phyloP scores from a whole-genome alignment of 2,888 invertebrate species.

The Steinernema scapterisci region DNA sequence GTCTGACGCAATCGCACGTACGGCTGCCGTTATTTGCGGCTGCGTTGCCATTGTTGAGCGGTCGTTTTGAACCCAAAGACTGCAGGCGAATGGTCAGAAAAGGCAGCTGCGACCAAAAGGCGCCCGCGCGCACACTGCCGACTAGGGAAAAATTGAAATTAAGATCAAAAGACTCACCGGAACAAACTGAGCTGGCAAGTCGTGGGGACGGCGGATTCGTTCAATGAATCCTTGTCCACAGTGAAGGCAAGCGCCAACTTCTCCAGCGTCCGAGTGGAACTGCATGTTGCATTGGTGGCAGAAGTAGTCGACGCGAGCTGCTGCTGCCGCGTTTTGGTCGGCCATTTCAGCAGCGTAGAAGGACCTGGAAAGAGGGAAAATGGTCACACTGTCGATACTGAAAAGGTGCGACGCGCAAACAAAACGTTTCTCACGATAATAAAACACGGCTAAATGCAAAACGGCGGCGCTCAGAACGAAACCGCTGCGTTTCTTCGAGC shows the following conservation, averaged over 20 bases:
- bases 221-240: slow-evolving; percentile 22
- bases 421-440: not conserved
- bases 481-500: too few relatives aligned
- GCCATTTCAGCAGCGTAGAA: not conserved
- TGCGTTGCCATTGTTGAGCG: too few relatives aligned
- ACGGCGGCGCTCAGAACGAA: too few relatives aligned
- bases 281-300: slow-evolving; percentile 6
- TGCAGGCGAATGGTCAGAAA: too few relatives aligned
- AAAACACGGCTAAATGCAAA: too few relatives aligned
- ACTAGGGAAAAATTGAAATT: too few relatives aligned
- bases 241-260: not conserved
- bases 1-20: too few relatives aligned
- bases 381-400: not conserved
- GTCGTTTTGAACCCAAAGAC: too few relatives aligned
- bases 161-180: not conserved
- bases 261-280: not conserved
- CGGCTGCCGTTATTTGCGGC: too few relatives aligned
- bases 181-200: not conserved
- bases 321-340: not conserved
- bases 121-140: too few relatives aligned
- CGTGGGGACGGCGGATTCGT: not conserved
- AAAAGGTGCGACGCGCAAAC: not conserved
- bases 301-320: slow-evolving; percentile 2
- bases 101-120: too few relatives aligned
- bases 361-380: not conserved